Conservation (phyloP, 92 coral and sea anemone genomes). For the Zoanthus solanderi region DNA sequence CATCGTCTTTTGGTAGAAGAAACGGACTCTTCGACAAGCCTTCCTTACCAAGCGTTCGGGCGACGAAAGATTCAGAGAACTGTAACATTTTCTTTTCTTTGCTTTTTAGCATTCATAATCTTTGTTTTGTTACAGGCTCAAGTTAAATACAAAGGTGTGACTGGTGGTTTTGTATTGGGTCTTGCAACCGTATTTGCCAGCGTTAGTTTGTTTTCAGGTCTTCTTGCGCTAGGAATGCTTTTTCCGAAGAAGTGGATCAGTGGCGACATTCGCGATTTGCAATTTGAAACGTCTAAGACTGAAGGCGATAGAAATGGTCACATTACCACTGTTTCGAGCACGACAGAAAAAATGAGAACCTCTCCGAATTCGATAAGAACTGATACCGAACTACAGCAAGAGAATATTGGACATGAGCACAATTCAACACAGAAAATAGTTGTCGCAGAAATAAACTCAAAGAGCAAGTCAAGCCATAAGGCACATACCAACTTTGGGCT, state of each 20-base stretch:
- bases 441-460: conserved; percentile 23
- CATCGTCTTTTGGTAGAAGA: conserved; percentile 24
- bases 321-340: neutral
- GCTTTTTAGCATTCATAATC: neutral
- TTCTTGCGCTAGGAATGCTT: conserved; percentile 8
- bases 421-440: conserved; percentile 15
- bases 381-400: conserved; percentile 3
- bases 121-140: neutral
- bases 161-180: conserved; percentile 9
- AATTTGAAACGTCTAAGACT: neutral
- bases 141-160: conserved; percentile 16
- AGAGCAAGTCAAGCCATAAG: neutral
- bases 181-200: neutral
- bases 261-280: neutral
- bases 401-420: neutral
- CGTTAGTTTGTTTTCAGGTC: neutral
- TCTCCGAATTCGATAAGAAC: neutral
- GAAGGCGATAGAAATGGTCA: neutral
- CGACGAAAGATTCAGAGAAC: conserved; percentile 35
- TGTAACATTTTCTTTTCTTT: conserved; percentile 3
- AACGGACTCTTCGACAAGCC: neutral
- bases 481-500: neutral
- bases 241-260: conserved; percentile 6
- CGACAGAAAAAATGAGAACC: neutral
- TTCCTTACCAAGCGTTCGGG: conserved; percentile 16